Evolutionary conservation across 2,797 vertebrate genomes (phyloP).

Genomic region (Discoglossus pictus): DNA sequence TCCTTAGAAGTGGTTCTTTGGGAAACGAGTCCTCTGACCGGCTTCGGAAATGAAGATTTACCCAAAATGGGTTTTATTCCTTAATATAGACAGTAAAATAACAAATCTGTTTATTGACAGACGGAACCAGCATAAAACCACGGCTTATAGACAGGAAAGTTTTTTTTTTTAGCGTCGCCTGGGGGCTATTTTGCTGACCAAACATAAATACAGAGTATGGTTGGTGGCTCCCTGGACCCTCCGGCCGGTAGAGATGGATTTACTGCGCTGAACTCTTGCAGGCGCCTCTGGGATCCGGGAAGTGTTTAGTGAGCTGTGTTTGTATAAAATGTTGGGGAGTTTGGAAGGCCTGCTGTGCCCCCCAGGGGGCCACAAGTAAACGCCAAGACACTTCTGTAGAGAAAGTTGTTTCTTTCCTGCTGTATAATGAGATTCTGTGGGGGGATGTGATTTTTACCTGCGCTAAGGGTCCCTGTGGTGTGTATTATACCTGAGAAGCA

Average conservation of each 20-base stretch:
- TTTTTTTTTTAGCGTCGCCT: no score
- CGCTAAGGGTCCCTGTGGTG: constrained; percentile 14
- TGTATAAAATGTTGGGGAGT: neutral
- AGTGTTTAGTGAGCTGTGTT: neutral
- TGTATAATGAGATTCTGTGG: constrained; percentile 5
- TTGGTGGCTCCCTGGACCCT: constrained; percentile 1
- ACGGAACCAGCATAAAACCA: no score
- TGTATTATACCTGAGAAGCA: constrained; percentile 13
- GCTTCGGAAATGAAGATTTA: no score
- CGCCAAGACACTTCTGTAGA: neutral
- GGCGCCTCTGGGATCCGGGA: neutral
- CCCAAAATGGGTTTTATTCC: no score
- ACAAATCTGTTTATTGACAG: no score
- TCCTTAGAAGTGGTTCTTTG: no score
- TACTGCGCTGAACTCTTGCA: neutral
- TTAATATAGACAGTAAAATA: no score
- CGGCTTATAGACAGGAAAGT: no score
- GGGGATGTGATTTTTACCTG: neutral
- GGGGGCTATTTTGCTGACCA: constrained; percentile 14
- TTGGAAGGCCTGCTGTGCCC: neutral
- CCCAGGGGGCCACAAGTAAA: neutral
- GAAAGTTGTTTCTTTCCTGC: neutral
- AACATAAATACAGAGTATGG: neutral
- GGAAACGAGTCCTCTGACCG: no score
- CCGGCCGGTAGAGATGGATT: neutral